Evolutionary conservation across 2,888 invertebrate genomes (phyloP), one percentile per base, ranked within the genome.

Genomic region (Habroteleia sp.): DNA sequence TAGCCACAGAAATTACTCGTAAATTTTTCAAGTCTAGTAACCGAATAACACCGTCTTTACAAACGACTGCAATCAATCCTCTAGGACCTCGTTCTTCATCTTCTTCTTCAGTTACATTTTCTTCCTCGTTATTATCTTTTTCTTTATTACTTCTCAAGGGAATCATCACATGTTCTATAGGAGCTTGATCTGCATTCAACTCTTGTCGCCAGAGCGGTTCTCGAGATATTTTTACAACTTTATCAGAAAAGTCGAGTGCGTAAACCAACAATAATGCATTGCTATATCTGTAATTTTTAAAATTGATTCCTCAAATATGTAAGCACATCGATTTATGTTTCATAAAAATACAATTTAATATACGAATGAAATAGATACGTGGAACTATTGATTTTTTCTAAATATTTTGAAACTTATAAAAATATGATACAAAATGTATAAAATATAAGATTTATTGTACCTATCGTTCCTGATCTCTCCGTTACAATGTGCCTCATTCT

Each of bases 1-100:
- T 91, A 17, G 94, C 94, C 74, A 92, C 92, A 0, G 93, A 93
- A 3, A 94, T 88, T 2, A 92, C 91, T 77, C 91, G 92, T 77
- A 96, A 91, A 48, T 93, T 93, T n/a, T 91, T 90, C 33, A 96
- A 87, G 27, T 93, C 92, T 65, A 95, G 90, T 39, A 97, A 89
- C 82, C 94, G 91, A 25, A 97, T 91, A 41, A 91, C 91, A 3
- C 96, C 96, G 84, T 94, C 94, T 0, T 91, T 90, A 75, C 95
- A 94, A 7, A 95, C 94, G 35, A 94, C 90, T 7, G 95, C 93
- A 58, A 94, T 92, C 35, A 94, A 91, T 42, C 93, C 90, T 11
- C 76, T 66, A 0, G 86, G 84, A 41, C 77, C 78, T 7, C 48
- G 29, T 3, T 41, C 41, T 2, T 56, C 54, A 16, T 23, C 10